phyloP scores from a whole-genome alignment of 2,888 invertebrate species.

The Loripinus fragilis region DNA sequence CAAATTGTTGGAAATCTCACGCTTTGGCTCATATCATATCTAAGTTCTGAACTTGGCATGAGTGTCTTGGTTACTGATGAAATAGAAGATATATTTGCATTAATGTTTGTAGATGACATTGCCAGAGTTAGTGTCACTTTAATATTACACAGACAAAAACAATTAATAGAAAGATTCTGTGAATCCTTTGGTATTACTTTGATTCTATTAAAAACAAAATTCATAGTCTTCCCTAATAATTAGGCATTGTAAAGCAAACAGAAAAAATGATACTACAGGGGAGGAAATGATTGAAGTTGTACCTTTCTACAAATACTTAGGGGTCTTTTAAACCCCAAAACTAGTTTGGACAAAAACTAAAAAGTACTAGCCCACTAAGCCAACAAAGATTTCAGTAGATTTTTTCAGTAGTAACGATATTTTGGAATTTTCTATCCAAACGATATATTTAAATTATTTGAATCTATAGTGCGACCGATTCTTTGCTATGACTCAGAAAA shows the following conservation, averaged over 20 bases:
- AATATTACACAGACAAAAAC: constrained; percentile 9
- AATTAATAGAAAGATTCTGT: constrained; percentile 10
- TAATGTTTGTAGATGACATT: neutral
- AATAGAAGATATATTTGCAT: constrained; percentile 6
- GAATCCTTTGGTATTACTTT: constrained; percentile 17
- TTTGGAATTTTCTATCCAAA: neutral
- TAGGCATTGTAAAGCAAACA: constrained; percentile 13
- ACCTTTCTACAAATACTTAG: constrained; percentile 22
- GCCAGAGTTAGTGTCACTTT: constrained; percentile 10
- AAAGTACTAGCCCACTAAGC: constrained; percentile 15
- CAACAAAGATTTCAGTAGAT: neutral
- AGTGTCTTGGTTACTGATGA: constrained; percentile 17
- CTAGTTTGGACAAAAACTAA: constrained; percentile 14
- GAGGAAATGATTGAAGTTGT: constrained; percentile 15
- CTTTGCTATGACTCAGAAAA: neutral
- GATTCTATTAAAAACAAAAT: neutral
- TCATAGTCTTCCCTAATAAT: neutral
- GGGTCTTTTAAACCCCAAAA: constrained; percentile 23
- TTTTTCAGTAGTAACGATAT: neutral
- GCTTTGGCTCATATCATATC: too few relatives aligned
- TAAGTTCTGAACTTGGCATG: constrained; percentile 1
- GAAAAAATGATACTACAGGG: constrained; percentile 11
- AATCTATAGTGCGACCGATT: constrained; percentile 12
- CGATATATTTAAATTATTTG: constrained; percentile 25
- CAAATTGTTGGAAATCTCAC: too few relatives aligned